Evolutionary conservation across 2,113 vertebrate genomes (phyloP).

Genomic region (Prunella himalayana): DNA sequence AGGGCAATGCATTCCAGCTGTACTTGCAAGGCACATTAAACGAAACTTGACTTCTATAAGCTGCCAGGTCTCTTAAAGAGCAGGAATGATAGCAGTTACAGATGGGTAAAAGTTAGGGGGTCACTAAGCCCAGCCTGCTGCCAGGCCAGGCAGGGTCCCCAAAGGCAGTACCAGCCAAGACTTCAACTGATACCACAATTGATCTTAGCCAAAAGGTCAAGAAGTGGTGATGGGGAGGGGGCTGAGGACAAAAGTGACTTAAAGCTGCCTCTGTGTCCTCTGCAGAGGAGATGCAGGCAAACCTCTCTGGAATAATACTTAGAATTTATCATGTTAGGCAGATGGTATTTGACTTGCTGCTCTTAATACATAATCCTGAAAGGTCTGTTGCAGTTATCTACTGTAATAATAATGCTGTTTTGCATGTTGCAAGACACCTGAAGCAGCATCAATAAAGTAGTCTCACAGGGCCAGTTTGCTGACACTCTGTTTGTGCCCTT

Average conservation of each 20-base stretch:
- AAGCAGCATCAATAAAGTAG: background rate
- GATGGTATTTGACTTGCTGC: conserved; percentile 25
- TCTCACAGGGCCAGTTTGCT: background rate
- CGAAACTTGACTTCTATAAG: background rate
- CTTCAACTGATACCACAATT: background rate
- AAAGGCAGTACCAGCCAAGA: background rate
- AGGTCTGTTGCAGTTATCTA: background rate
- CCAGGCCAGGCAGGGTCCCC: background rate
- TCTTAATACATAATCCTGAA: conserved; percentile 15
- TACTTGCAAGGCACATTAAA: background rate
- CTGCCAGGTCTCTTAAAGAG: background rate
- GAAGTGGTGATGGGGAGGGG: background rate
- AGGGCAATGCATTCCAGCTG: background rate
- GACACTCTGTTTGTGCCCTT: background rate
- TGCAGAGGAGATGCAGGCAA: background rate
- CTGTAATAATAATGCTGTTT: background rate
- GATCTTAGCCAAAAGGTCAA: background rate
- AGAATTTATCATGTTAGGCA: background rate
- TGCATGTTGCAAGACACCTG: conserved; percentile 2
- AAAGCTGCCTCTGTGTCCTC: background rate
- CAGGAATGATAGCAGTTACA: background rate
- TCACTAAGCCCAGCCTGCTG: background rate
- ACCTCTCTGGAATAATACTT: background rate
- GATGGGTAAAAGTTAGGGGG: background rate
- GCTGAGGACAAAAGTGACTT: background rate